A percentile compares a stretch with the other conserved stretches of the same genome.
Conservation (phyloP, 2,797 vertebrate genomes). For the Phoxinus dragarum region DNA sequence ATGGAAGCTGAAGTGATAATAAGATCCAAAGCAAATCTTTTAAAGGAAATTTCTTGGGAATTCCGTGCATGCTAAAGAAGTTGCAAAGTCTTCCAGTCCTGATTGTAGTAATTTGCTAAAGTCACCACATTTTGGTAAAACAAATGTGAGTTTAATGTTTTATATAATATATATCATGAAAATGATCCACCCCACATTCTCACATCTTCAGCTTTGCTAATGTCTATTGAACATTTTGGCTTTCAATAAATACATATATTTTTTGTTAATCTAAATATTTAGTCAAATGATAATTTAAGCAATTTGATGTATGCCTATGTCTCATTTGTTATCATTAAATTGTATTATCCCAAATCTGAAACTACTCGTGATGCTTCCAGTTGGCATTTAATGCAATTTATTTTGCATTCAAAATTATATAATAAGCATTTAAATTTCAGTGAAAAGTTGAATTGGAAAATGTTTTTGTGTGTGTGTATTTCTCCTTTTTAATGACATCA, state of each 20-base stretch:
- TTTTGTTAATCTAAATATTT: background rate
- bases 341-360: background rate
- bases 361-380: background rate
- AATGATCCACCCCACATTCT: too few species aligned
- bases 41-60: too few species aligned
- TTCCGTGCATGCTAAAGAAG: too few species aligned
- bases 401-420: background rate
- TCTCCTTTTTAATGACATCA: background rate
- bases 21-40: background rate
- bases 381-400: background rate
- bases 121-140: too few species aligned
- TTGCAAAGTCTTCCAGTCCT: too few species aligned
- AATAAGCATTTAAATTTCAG: background rate
- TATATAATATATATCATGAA: too few species aligned
- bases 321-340: background rate
- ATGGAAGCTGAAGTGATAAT: constrained; percentile 40
- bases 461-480: background rate
- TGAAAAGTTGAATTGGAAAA: background rate
- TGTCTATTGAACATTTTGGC: too few species aligned
- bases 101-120: too few species aligned
- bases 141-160: too few species aligned
- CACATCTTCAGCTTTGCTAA: too few species aligned
- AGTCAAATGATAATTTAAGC: background rate
- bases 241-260: too few species aligned
- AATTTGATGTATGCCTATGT: background rate